These are phyloP conservation scores for Melanargia galathea DNA, from an alignment of 2,888 invertebrate genomes.

Conservation along the genomic window DNA sequence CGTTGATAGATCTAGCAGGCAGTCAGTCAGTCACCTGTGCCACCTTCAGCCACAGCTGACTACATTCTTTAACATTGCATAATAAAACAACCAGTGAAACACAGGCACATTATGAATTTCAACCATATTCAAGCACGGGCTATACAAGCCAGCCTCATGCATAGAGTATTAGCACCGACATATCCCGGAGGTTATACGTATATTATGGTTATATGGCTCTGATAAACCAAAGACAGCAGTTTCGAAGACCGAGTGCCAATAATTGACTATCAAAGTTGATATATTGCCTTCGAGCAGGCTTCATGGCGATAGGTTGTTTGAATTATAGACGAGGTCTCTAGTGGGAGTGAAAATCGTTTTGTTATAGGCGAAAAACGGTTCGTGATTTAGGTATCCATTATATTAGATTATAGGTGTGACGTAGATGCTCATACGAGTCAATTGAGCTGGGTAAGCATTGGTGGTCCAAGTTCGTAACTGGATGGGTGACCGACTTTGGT, in stretches of 20 bases:
- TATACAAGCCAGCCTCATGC: conserved; percentile 49
- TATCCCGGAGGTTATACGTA: conserved; percentile 53
- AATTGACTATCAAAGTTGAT: conserved; percentile 81
- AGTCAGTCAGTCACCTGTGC: too few species aligned
- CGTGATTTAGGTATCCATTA: conserved; percentile 16
- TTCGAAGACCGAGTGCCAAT: conserved; percentile 73
- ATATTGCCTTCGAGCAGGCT: conserved; percentile 72
- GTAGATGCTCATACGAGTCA: too few species aligned
- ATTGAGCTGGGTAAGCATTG: too few species aligned
- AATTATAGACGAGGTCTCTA: conserved; percentile 66
- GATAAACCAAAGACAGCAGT: conserved; percentile 68
- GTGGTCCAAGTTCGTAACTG: too few species aligned
- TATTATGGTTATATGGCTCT: conserved; percentile 49
- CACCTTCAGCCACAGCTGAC: too few species aligned
- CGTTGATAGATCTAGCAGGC: too few species aligned
- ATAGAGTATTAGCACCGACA: conserved; percentile 62
- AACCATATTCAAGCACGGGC: conserved; percentile 2
- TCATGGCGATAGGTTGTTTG: conserved; percentile 73
- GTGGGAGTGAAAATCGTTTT: conserved; percentile 61
- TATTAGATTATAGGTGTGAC: too few species aligned
- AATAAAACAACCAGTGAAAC: too few species aligned
- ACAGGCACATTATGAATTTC: neutral
- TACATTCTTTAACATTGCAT: too few species aligned
- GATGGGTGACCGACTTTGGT: too few species aligned
- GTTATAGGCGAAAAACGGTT: conserved; percentile 32